Base-by-base conservation (phyloP, 1,140 invertebrate species). In the Orussus abietinus region DNA sequence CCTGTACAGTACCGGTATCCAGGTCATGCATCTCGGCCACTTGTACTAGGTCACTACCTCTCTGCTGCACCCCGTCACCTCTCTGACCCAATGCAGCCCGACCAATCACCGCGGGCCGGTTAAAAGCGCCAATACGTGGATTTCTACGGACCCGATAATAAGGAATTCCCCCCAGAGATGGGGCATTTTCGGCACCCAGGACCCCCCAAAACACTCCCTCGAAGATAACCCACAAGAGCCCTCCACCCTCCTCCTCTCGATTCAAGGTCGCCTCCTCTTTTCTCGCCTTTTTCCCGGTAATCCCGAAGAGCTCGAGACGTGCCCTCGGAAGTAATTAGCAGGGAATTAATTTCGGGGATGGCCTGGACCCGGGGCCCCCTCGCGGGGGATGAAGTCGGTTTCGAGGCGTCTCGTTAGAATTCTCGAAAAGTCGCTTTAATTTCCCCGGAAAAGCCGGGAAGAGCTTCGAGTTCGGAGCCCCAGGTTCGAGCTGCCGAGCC, bases 11-110 rank as follows among this genome's bases (percentile, higher is more conserved):
- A 46, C 41, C 51, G 63, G 62, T 62, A 68, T 68, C 64, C 62
- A 58, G 65, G 65, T 65, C 65, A 68, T 65, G 62, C 59, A 66
- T 65, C 60, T 68, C 65, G 65, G 62, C 48, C 61, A 64, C 61
- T 63, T 58, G 50, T 51, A 64, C 56, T 66, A 64, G 64, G 62
- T 65, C 65, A 68, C 55, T 65, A 62, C 55, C 46, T 62, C 55
- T 45, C 45, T 37, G 28, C 30, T 41, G 22, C 31, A 25, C 35
- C 41, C 38, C 37, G 38, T 42, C 21, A 38, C 40, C 45, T 37
- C 20, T 47, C 36, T 32, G 33, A 26, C 22, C 22, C 22, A 25
- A 25, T 25, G 22, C 22, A 25, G n/a, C 22, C 22, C 22, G 22
- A 25, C 22, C 22, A 25, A 31, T 5, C 4, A 5, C 38, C 17